Evolutionary conservation across 2,113 vertebrate species (phyloP).

Genomic region (Colius striatus): DNA sequence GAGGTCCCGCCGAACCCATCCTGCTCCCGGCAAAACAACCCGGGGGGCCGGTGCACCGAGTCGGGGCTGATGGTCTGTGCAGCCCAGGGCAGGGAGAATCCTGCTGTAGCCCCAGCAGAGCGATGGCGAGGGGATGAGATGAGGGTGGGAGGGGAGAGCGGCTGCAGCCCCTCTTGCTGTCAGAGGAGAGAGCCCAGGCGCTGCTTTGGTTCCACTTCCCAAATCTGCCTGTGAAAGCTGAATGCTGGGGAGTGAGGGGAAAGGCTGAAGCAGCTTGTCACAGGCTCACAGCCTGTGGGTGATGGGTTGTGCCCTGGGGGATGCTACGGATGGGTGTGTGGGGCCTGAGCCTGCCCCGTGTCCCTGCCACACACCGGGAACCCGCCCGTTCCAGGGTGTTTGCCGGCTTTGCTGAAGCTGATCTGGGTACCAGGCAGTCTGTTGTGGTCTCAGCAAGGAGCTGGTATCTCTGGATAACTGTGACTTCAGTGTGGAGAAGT

Average conservation of each 20-base stretch:
- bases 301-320: neutral
- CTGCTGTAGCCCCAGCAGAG: neutral
- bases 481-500: neutral
- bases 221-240: neutral
- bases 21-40: neutral
- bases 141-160: neutral
- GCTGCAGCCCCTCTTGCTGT: neutral
- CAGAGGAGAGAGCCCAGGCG: accelerated
- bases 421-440: neutral
- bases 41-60: neutral
- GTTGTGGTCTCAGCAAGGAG: neutral
- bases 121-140: neutral
- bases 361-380: accelerated
- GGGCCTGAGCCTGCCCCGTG: neutral
- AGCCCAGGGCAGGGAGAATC: no score
- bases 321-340: neutral
- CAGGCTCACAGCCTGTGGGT: neutral
- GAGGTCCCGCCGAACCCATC: slow-evolving; percentile 23
- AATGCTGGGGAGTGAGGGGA: neutral
- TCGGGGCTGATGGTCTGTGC: no score
- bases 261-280: neutral
- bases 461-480: neutral
- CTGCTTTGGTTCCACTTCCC: neutral
- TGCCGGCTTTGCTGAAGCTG: accelerated
- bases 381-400: accelerated